Evolutionary conservation across 2,797 vertebrate genomes (phyloP), one percentile per base, ranked within the genome.

Genomic region (Acestrorhynchus altus): DNA sequence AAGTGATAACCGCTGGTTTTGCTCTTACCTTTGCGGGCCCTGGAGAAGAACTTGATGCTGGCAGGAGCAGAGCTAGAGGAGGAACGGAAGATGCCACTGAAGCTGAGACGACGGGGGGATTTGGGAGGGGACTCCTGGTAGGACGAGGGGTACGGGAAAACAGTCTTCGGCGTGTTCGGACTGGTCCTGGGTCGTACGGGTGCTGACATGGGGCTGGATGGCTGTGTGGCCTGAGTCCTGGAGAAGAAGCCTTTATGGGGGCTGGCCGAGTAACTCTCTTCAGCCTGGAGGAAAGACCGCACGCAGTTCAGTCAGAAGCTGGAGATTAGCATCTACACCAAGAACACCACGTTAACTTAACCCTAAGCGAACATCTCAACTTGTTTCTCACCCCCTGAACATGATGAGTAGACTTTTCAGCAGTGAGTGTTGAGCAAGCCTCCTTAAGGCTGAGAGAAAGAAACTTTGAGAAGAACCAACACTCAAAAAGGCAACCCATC

Each of bases 71-170:
- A 94, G 87, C 89, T 94, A 84, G 96, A 96, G 0, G 96, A 95
- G 13, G 95, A 97, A 83, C 97, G 95, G 92, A 99, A 99, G 90
- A 99, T 96, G 47, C 97, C 96, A 40, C 94, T 98, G 91, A 99
- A 95, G 91, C 96, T 98, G 86, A 99, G 94, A 59, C 97, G 96
- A n/a, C 94, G 96, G n/a, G 96, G 96, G 46, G 97, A 97, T 84
- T 96, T 97, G 4, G 97, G 96, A 0, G 97, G 93, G 1, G 96
- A 95, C 85, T 93, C 94, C 84, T 96, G 96, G 83, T 93, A 88
- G 44, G 88, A 61, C 8, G 73, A 81, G 8, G 68, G 94, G 85
- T 96, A 98, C 0, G 96, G 95, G 89, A 98, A 98, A 84, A 97
- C 90, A 10, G 92, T 95, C 90, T 93, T 98, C 73, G 96, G 95